Evolutionary conservation across 2,113 vertebrate species (phyloP), one percentile per base, ranked within the genome.

Genomic region (Manacus vitellinus): DNA sequence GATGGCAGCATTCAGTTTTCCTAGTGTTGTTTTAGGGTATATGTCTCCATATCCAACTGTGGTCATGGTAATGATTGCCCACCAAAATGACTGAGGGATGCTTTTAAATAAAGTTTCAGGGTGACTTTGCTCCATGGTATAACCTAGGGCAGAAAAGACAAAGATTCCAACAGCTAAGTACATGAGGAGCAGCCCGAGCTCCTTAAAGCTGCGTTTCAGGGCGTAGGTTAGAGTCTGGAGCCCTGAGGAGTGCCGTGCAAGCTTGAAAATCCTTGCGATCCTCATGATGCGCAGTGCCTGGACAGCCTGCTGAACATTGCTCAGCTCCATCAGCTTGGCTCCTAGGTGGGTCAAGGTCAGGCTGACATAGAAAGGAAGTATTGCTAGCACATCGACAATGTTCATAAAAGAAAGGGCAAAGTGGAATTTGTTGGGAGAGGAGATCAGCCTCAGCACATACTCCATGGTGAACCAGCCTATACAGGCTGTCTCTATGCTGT

Each of bases 41-140:
- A 99, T 99, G 89, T 99, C 99, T 3, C 99, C 99, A 3, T 99
- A 99, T 46, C 99, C 99, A 71, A 99, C 99, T 0, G 99, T 99
- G 63, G 99, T 99, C 99, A 99, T 99, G 93, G 99, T 99, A 97
- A 99, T 99, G 96, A 99, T 99, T 92, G 99, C 99, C 99, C 99
- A 99, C 99, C 99, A 99, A 96, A 99, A 99, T 9, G 99, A 99
- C 85, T 99, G 99, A 14, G 99, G 99, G 95, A 99, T 99, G 98
- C 99, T 99, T 97, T 98, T 99, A 93, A 99, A 99, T n/a, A 99
- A 97, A 7, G 99, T 99, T 93, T 99, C 99, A 0, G 99, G 99
- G 93, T 99, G 99, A 75, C 99, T 99, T 93, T 99, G 99, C 95
- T 99, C 99, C 98, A 99, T 98, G 63, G 99, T 99, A 94, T 99